A percentile compares a stretch with the other conserved stretches of the same genome.
Evolutionary conservation across 1,140 invertebrate genomes (phyloP).

Genomic region (Cotesia chilonis): DNA sequence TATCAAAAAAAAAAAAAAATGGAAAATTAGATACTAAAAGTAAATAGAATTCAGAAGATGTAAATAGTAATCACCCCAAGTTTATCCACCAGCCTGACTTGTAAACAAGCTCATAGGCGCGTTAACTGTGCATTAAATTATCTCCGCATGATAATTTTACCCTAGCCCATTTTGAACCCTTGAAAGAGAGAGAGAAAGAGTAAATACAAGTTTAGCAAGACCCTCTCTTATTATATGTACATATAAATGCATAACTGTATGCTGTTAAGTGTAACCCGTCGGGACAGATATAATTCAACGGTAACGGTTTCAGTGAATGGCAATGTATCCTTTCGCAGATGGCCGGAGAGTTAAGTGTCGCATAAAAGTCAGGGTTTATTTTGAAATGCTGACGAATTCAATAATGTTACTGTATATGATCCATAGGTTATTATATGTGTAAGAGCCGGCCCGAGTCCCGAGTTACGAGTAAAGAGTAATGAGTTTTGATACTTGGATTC

Average conservation of each 20-base stretch:
- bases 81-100: slow-evolving; percentile 13
- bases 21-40: slow-evolving; percentile 13
- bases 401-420: slow-evolving; percentile 41
- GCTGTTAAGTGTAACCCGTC: not conserved
- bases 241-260: not conserved
- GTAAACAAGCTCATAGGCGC: slow-evolving; percentile 25
- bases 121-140: slow-evolving; percentile 36
- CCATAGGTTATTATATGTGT: slow-evolving; percentile 28
- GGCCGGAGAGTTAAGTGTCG: slow-evolving; percentile 56
- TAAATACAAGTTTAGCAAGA: not conserved
- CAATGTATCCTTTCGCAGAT: slow-evolving; percentile 47
- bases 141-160: slow-evolving; percentile 16
- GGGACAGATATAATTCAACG: slow-evolving; percentile 17
- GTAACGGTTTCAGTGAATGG: not conserved
- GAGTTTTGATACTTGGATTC: slow-evolving; percentile 49
- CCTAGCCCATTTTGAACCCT: not conserved
- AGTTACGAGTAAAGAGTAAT: slow-evolving; percentile 49
- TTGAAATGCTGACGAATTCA: slow-evolving; percentile 56
- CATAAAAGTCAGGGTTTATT: slow-evolving; percentile 58
- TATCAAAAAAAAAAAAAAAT: not conserved
- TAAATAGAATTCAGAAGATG: slow-evolving; percentile 1
- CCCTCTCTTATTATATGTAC: slow-evolving; percentile 4
- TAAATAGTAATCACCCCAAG: not conserved
- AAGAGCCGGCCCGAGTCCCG: not conserved
- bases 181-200: not conserved